Evolutionary conservation across 2,888 invertebrate species (phyloP).

Genomic region (Erebia palarica): DNA sequence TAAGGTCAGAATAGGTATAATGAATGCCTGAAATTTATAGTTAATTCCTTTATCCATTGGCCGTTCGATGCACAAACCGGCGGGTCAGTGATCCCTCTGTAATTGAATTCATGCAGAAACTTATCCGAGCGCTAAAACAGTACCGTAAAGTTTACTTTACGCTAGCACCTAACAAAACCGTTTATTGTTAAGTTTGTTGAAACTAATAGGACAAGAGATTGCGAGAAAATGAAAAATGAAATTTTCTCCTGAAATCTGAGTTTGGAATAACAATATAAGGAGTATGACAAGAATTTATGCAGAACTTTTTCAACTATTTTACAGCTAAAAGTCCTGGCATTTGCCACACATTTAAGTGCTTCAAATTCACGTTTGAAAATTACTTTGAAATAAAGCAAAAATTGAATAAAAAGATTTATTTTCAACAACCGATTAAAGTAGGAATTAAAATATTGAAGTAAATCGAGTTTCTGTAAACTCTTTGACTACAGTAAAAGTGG

Average conservation of each 20-base stretch:
- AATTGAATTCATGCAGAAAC: slow-evolving; percentile 71
- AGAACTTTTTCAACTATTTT: no score
- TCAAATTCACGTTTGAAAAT: no score
- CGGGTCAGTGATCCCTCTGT: slow-evolving; percentile 54
- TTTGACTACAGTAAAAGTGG: slow-evolving; percentile 37
- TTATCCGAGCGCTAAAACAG: slow-evolving; percentile 70
- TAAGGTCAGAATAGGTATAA: slow-evolving; percentile 32
- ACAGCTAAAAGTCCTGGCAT: no score
- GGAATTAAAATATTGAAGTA: no score
- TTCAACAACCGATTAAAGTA: no score
- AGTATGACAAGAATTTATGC: no score
- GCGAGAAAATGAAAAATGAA: not conserved
- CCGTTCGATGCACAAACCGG: slow-evolving; percentile 50
- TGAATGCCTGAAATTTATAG: slow-evolving; percentile 39
- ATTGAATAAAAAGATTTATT: no score
- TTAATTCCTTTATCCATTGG: slow-evolving; percentile 42
- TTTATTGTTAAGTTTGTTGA: slow-evolving; percentile 48
- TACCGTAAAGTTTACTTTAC: slow-evolving; percentile 58
- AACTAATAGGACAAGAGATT: slow-evolving; percentile 32
- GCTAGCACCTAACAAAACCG: slow-evolving; percentile 48
- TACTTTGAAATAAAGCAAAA: no score
- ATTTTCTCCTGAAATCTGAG: no score
- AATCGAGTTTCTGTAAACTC: slow-evolving; percentile 1
- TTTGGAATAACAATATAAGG: no score
- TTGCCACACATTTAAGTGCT: no score